Evolutionary conservation across 30 jellyfish, hydroid and myxozoan species (phyloP).

Genomic region (Aurelia sp.): DNA sequence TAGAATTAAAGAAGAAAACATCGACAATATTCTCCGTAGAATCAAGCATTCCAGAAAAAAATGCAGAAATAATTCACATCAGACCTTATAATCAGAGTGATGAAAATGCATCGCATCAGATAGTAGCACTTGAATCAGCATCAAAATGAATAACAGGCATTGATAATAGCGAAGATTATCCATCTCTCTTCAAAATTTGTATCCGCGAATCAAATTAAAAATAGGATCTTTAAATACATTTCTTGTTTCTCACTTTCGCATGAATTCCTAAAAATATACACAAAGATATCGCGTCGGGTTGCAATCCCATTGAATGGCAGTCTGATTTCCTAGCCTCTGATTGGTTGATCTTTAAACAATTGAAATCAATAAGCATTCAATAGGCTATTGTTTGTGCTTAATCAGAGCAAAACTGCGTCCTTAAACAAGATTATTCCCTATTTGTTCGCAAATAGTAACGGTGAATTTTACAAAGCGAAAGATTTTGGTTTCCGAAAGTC

Average conservation of each 20-base stretch:
- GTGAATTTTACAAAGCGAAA: too few relatives aligned
- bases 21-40: too few relatives aligned
- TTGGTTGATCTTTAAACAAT: conserved; percentile 67
- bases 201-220: too few relatives aligned
- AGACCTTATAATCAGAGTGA: conserved; percentile 61
- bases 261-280: not conserved
- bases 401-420: not conserved
- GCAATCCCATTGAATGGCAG: not conserved
- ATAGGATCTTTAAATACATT: too few relatives aligned
- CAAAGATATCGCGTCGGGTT: conserved; percentile 6
- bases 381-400: not conserved
- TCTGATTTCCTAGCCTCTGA: not conserved
- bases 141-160: not conserved
- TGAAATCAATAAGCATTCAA: conserved; percentile 19
- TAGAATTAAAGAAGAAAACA: too few relatives aligned
- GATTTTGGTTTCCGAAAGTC: too few relatives aligned
- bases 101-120: conserved; percentile 58
- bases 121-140: not conserved
- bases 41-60: too few relatives aligned
- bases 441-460: too few relatives aligned
- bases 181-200: not conserved
- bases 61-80: not conserved
- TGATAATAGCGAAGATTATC: not conserved
- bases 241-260: not conserved
- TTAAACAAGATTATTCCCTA: not conserved